Evolutionary conservation across 2,113 vertebrate genomes (phyloP), one percentile per base, ranked within the genome.

Genomic region (Zosterops pallidus): DNA sequence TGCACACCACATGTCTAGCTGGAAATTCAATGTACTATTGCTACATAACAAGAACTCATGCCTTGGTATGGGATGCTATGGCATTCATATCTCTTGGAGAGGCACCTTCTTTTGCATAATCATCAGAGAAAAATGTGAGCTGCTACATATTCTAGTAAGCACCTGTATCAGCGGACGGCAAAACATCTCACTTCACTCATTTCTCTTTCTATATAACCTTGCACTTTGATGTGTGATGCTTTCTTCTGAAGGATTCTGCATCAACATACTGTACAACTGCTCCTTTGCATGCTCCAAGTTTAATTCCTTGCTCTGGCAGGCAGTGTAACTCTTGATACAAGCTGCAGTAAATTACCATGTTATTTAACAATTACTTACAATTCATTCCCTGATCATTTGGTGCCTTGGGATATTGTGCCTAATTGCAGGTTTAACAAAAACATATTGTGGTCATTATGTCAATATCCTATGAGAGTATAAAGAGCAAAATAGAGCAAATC

Each of bases 321-420:
- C 3, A 2, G 44, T 28, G 39, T 47, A 93, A 86, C 20, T 95
- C 64, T 67, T 81, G 76, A 60, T 81, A 55, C 9, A 86, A 89
- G 59, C 71, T 2, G 5, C 46, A 90, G 88, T 56, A 83, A 96
- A 93, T 89, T 81, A 67, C 56, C 46, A 22, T 4, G 0, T 64
- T 87, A 86, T 95, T 96, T 94, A 86, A 86, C 85, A 78, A 92
- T 47, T 95, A 88, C 86, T 78, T 87, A 92, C 35, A 56, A 78
- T 20, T 12, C 12, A 71, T 68, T 95, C 65, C 26, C 50, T 84
- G 89, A 53, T 95, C 74, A 82, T 89, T 62, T 11, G 10, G 74
- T 94, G 63, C 26, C 33, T 79, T 83, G 62, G 90, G 68, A 70
- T 84, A 60, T 64, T 50, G 39, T 59, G 22, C 57, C 50, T 83